phyloP scores from a whole-genome alignment of 2,797 vertebrate species.

The Platyrinchus mystaceus region DNA sequence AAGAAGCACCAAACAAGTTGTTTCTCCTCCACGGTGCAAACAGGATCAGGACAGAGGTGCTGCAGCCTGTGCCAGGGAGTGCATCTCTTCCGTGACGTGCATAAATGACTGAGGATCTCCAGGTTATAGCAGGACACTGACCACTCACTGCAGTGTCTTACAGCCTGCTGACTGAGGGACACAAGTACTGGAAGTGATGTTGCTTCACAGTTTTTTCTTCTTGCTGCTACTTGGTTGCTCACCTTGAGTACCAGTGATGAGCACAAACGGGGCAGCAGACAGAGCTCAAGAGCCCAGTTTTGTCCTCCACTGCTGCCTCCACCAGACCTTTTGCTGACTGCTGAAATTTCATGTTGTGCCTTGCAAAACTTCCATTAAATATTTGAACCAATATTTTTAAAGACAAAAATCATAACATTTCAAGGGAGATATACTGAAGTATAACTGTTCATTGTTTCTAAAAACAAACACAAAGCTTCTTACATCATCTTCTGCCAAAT shows the following conservation, averaged over 20 bases:
- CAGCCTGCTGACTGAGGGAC: not conserved
- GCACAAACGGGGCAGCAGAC: not conserved
- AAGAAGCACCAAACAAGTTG: not conserved
- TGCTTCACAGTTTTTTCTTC: not conserved
- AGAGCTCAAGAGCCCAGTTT: not conserved
- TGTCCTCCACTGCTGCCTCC: not conserved
- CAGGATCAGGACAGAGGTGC: not conserved
- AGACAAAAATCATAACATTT: not conserved
- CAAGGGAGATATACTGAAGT: not conserved
- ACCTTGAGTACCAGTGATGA: not conserved
- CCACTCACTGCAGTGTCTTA: too few species aligned
- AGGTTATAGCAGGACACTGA: not conserved
- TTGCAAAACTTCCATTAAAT: not conserved
- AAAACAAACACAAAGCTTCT: not conserved
- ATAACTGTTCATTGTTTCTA: not conserved
- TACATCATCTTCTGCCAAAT: not conserved
- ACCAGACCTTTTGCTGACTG: not conserved
- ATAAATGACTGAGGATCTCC: not conserved
- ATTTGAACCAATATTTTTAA: not conserved
- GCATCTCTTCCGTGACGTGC: not conserved
- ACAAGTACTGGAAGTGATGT: not conserved
- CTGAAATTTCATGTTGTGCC: not conserved
- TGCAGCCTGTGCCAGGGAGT: not conserved
- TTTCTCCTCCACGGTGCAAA: not conserved
- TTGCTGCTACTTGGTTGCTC: not conserved